phyloP scores from a whole-genome alignment of 2,113 vertebrate species.

The Anser cygnoides region DNA sequence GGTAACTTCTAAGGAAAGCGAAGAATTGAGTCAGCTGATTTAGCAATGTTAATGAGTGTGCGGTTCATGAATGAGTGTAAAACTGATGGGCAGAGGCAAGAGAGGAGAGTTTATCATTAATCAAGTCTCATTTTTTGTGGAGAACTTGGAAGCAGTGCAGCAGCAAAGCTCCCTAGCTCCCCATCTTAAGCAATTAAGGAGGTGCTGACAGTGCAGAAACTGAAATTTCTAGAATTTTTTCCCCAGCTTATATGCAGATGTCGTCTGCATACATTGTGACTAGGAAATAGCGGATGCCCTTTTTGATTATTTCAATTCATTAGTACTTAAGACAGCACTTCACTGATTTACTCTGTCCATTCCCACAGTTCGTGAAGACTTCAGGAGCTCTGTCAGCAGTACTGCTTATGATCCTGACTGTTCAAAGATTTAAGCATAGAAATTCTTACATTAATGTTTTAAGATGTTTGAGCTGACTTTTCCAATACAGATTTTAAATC shows the following conservation, averaged over 20 bases:
- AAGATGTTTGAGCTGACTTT: background rate
- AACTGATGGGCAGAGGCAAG: constrained; percentile 61
- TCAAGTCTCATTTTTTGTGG: constrained; percentile 28
- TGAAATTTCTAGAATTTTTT: background rate
- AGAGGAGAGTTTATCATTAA: constrained; percentile 48
- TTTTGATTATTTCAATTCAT: background rate
- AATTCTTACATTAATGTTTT: background rate
- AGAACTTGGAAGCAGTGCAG: background rate
- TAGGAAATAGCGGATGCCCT: background rate
- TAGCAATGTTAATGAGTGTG: constrained; percentile 42
- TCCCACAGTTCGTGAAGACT: background rate
- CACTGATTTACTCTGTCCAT: background rate
- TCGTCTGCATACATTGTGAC: background rate
- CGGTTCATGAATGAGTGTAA: constrained; percentile 61
- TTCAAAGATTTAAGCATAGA: background rate
- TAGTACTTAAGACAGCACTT: background rate
- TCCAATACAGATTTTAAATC: background rate
- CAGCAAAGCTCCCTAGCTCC: background rate
- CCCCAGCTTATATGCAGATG: background rate
- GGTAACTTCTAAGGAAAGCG: constrained; percentile 67
- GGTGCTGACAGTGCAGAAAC: background rate
- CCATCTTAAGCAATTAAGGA: constrained; percentile 26
- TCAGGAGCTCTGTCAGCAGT: background rate
- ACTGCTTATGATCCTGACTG: background rate
- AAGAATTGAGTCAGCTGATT: constrained; percentile 69